These are phyloP conservation scores for Caranx ignobilis DNA, from an alignment of 2,113 vertebrate species.

Conservation along the genomic window DNA sequence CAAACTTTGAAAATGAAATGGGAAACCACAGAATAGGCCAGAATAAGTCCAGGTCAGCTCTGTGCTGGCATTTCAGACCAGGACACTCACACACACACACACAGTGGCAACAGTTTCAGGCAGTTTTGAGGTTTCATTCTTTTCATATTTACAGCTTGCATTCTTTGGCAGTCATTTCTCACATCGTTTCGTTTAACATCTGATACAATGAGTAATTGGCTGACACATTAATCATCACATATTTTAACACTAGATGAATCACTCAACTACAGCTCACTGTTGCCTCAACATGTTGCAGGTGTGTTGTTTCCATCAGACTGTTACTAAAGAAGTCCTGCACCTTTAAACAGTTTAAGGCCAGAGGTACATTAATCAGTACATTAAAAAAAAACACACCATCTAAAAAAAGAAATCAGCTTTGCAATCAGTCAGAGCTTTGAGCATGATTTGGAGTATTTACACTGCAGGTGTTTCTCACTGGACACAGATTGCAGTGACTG, in stretches of 20 bases:
- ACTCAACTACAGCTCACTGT: not conserved
- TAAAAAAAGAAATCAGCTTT: conserved; percentile 3
- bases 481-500: not conserved
- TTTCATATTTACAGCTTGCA: not conserved
- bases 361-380: conserved; percentile 58
- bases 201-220: not conserved
- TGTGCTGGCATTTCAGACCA: conserved; percentile 16
- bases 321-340: conserved; percentile 43
- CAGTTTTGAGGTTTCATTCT: not conserved
- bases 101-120: conserved; percentile 28
- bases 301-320: not conserved
- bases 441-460: conserved; percentile 48
- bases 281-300: conserved; percentile 18
- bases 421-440: not conserved
- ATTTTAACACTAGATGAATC: not conserved
- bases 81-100: conserved; percentile 8
- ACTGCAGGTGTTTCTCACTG: not conserved
- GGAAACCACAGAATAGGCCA: not conserved
- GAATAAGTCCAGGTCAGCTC: conserved; percentile 1
- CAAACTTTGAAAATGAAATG: not conserved
- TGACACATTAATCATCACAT: not conserved
- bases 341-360: conserved; percentile 77
- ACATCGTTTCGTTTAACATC: not conserved
- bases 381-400: conserved; percentile 10
- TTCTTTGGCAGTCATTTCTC: too few relatives aligned